Conservation (phyloP, 1,140 invertebrate species). For the Procambarus virginalis region DNA sequence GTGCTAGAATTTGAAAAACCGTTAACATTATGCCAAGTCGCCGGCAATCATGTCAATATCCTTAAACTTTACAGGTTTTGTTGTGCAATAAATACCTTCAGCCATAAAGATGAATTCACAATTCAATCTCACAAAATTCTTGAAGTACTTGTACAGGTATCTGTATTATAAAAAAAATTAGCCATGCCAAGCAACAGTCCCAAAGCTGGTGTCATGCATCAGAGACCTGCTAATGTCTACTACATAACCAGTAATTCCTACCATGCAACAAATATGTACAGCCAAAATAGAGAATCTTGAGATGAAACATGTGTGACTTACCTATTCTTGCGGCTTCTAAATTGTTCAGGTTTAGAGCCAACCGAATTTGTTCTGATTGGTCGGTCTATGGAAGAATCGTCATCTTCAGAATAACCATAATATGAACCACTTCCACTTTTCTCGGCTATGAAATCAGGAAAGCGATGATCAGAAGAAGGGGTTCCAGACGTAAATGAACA, state of each 20-base stretch:
- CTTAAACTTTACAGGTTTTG: neutral
- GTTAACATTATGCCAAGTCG: too few species aligned
- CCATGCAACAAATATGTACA: neutral
- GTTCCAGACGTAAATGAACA: constrained; percentile 60
- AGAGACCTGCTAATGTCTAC: neutral
- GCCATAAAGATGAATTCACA: neutral
- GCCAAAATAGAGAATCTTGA: neutral
- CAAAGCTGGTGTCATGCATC: neutral
- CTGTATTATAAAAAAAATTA: neutral
- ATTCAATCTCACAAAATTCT: neutral
- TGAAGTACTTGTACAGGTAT: neutral
- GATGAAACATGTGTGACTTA: neutral
- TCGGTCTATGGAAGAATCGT: constrained; percentile 56
- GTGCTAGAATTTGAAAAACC: too few species aligned
- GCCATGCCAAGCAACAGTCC: neutral
- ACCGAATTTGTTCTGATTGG: constrained; percentile 58
- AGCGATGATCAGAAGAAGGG: constrained; percentile 58
- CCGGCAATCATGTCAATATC: too few species aligned
- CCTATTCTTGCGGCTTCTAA: constrained; percentile 60
- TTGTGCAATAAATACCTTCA: neutral
- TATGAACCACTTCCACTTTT: constrained; percentile 50
- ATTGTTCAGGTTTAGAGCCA: constrained; percentile 60
- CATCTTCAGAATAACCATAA: constrained; percentile 56
- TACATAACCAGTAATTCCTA: neutral
- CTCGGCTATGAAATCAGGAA: constrained; percentile 56